phyloP scores from a whole-genome alignment of 2,113 vertebrate species.

The Ciconia stormi region DNA sequence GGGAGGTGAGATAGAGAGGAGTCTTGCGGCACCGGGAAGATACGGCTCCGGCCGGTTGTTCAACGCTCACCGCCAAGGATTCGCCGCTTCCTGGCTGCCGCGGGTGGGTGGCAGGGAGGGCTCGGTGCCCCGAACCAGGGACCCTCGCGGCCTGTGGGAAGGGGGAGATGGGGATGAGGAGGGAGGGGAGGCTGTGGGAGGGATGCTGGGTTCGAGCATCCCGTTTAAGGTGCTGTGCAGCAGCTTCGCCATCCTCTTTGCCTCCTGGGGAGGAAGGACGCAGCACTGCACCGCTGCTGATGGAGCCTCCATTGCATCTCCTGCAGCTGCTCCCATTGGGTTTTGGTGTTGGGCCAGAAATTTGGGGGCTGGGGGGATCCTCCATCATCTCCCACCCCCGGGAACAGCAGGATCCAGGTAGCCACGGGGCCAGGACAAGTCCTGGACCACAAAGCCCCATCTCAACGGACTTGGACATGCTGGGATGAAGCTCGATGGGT shows the following conservation, averaged over 20 bases:
- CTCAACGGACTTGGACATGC: accelerated
- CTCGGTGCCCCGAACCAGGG: accelerated
- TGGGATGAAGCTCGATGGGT: background rate
- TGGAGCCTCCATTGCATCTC: background rate
- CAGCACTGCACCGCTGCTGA: accelerated
- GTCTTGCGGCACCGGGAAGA: background rate
- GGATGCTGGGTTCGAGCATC: background rate
- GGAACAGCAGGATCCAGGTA: background rate
- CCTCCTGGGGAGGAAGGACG: background rate
- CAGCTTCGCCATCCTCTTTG: accelerated
- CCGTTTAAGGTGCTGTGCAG: accelerated
- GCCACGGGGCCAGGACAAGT: background rate
- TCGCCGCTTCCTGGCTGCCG: background rate
- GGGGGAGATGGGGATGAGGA: background rate
- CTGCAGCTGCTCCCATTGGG: background rate
- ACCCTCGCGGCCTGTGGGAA: background rate
- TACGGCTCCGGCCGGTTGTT: background rate
- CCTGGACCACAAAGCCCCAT: background rate
- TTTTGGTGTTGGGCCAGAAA: background rate
- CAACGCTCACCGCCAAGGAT: background rate
- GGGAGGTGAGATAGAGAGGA: constrained; percentile 17
- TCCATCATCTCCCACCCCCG: background rate
- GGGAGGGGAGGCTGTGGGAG: too few relatives aligned
- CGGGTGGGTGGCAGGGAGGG: background rate
- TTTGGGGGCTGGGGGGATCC: background rate